These are phyloP conservation scores for Drosophila tripunctata DNA, from an alignment of 2,888 invertebrate genomes.

Conservation along the genomic window DNA sequence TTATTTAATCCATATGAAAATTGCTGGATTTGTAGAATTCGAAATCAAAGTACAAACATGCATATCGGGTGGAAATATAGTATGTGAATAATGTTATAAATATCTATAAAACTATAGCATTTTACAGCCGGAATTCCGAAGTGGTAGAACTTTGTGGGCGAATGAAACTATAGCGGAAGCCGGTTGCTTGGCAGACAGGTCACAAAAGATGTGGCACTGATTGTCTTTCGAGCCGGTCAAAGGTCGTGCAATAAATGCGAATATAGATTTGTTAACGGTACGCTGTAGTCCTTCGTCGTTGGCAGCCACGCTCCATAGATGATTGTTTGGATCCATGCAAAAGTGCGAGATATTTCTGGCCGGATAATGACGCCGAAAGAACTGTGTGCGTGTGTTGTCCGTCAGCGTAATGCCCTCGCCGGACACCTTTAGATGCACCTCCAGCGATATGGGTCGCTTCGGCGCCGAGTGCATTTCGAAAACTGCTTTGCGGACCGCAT, in stretches of 20 bases:
- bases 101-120: too few relatives aligned
- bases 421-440: conserved; percentile 98
- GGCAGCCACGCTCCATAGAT: conserved; percentile 87
- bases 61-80: too few relatives aligned
- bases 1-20: too few relatives aligned
- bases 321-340: conserved; percentile 95
- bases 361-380: conserved; percentile 96
- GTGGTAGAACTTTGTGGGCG: conserved; percentile 80
- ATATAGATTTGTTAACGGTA: conserved; percentile 87
- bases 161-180: conserved; percentile 93
- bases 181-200: conserved; percentile 95
- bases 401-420: conserved; percentile 98
- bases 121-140: conserved; percentile 61
- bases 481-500: conserved; percentile 92
- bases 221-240: conserved; percentile 93
- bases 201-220: conserved; percentile 98
- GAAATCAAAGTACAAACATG: too few relatives aligned
- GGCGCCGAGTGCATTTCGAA: conserved; percentile 87
- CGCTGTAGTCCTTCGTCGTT: conserved; percentile 56
- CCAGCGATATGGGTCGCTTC: conserved; percentile 87
- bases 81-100: too few relatives aligned
- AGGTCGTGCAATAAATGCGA: conserved; percentile 97
- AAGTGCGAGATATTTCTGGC: conserved; percentile 95
- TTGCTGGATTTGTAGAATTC: too few relatives aligned
- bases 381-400: conserved; percentile 94